Percentiles rank a stretch among this genome's conserved stretches.
Conservation (phyloP, 2,113 vertebrate species). For the Cepphus grylle region DNA sequence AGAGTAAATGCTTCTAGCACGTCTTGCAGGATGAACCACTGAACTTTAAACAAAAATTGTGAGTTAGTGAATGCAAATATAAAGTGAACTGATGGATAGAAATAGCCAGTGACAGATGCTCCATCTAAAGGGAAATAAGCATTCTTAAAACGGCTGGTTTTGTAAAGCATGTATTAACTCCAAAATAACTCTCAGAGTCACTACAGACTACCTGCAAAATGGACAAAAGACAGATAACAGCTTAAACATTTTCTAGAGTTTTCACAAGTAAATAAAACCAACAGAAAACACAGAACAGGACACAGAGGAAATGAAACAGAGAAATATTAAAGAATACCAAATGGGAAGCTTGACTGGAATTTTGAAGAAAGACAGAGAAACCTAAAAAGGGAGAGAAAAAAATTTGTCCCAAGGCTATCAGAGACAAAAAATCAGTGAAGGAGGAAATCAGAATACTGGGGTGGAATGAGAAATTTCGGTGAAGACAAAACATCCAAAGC, state of each 20-base stretch:
- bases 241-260: not conserved
- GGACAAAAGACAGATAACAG: not conserved
- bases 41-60: not conserved
- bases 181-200: not conserved
- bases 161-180: not conserved
- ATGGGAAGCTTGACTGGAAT: not conserved
- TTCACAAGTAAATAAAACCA: constrained; percentile 14
- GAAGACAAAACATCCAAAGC: not conserved
- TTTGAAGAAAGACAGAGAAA: constrained; percentile 10
- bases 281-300: constrained; percentile 33
- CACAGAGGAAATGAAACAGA: not conserved
- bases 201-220: not conserved
- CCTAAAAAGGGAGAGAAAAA: not conserved
- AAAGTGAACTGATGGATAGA: not conserved
- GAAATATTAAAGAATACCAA: constrained; percentile 19
- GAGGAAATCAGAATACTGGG: constrained; percentile 1
- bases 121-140: not conserved
- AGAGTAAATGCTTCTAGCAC: not conserved
- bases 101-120: not conserved
- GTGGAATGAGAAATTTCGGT: not conserved
- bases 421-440: not conserved
- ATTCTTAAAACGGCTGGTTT: not conserved
- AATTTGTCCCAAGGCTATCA: not conserved
- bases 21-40: not conserved
- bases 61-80: not conserved